Percentiles rank a stretch among this genome's conserved stretches.
These are phyloP conservation scores for Papilio elwesi DNA, from an alignment of 2,888 invertebrate genomes.

Conservation along the genomic window DNA sequence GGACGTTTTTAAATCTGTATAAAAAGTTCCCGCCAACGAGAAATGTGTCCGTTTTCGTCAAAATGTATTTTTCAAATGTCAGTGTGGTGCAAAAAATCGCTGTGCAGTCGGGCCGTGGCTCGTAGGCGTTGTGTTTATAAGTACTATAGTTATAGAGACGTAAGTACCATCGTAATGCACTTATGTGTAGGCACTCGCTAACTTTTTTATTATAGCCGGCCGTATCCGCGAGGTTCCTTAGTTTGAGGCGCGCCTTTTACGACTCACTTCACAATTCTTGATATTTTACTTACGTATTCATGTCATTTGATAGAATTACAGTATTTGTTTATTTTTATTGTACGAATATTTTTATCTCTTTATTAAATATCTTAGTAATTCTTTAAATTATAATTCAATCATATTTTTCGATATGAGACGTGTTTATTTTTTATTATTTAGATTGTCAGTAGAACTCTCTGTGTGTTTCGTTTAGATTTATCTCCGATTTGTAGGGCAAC, in stretches of 20 bases:
- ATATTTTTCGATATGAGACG: too few species aligned
- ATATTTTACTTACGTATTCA: constrained; percentile 55
- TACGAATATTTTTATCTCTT: neutral
- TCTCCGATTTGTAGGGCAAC: too few species aligned
- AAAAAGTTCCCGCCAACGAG: constrained; percentile 52
- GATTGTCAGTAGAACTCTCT: too few species aligned
- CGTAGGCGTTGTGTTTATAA: constrained; percentile 77
- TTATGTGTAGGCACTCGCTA: constrained; percentile 81
- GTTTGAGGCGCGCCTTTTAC: constrained; percentile 64
- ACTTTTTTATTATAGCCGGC: constrained; percentile 82
- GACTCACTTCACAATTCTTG: constrained; percentile 60
- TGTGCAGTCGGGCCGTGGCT: constrained; percentile 67
- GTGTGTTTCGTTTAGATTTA: too few species aligned
- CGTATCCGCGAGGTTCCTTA: constrained; percentile 77
- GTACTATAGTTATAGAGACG: constrained; percentile 70
- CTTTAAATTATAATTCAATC: neutral
- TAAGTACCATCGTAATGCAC: constrained; percentile 78
- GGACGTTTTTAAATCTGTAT: constrained; percentile 34
- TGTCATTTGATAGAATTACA: constrained; percentile 7
- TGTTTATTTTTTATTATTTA: too few species aligned
- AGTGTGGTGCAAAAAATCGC: constrained; percentile 77
- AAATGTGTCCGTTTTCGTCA: constrained; percentile 80
- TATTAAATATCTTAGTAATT: neutral
- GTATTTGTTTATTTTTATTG: neutral
- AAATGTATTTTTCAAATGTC: constrained; percentile 83